These are phyloP conservation scores for Urocolius indicus DNA, from an alignment of 2,113 vertebrate species.

Conservation along the genomic window DNA sequence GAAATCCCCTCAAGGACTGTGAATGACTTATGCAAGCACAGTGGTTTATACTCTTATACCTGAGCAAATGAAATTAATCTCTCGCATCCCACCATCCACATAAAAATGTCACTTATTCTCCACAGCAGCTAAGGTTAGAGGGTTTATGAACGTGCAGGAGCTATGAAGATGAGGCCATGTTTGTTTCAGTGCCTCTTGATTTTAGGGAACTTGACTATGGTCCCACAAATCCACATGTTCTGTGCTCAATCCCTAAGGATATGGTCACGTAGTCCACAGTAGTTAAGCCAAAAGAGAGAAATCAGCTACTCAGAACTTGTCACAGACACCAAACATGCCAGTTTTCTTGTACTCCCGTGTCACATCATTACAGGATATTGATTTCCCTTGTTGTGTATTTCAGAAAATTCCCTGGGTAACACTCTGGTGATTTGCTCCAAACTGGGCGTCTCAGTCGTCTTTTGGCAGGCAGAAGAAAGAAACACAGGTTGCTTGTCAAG, in stretches of 20 bases:
- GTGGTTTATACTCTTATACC: not conserved
- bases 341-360: not conserved
- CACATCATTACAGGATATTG: constrained; percentile 27
- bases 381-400: constrained; percentile 42
- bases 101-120: not conserved
- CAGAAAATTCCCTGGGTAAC: constrained; percentile 14
- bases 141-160: not conserved
- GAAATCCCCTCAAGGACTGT: not conserved
- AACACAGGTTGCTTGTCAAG: not conserved
- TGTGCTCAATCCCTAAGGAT: not conserved
- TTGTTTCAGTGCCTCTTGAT: not conserved
- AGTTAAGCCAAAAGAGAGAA: constrained; percentile 1
- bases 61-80: not conserved
- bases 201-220: not conserved
- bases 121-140: not conserved
- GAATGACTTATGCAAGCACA: not conserved
- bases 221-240: not conserved
- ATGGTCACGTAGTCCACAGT: not conserved
- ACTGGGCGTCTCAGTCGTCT: not conserved
- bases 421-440: not conserved
- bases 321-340: not conserved
- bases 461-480: constrained; percentile 10
- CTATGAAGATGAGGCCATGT: not conserved
- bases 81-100: not conserved
- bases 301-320: not conserved